A percentile compares a stretch with the other conserved stretches of the same genome.
phyloP scores from a whole-genome alignment of 2,113 vertebrate species.

The Hippopotamus amphibius region DNA sequence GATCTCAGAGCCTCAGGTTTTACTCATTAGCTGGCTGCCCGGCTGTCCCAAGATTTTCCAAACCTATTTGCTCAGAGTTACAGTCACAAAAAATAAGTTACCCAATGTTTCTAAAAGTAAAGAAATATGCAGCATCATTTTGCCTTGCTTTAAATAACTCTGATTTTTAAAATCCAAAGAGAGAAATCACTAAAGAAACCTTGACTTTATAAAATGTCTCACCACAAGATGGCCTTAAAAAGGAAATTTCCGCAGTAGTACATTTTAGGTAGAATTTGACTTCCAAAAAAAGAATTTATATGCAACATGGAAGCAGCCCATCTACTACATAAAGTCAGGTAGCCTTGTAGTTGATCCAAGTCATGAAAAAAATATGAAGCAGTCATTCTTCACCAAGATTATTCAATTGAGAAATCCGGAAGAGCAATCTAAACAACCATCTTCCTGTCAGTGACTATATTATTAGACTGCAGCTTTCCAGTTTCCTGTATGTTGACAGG shows the following conservation, averaged over 20 bases:
- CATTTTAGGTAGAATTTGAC: slow-evolving; percentile 32
- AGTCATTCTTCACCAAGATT: slow-evolving; percentile 56
- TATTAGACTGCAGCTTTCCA: slow-evolving; percentile 56
- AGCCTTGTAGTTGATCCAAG: slow-evolving; percentile 65
- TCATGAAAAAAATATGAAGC: slow-evolving; percentile 69
- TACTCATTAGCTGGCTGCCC: background rate
- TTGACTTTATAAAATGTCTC: slow-evolving; percentile 64
- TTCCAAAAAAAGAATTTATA: slow-evolving; percentile 56
- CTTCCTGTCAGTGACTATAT: slow-evolving; percentile 65
- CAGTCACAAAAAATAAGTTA: slow-evolving; percentile 15
- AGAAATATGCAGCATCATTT: slow-evolving; percentile 6
- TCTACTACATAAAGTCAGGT: slow-evolving; percentile 42
- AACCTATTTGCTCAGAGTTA: slow-evolving; percentile 30
- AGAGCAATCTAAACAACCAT: slow-evolving; percentile 52
- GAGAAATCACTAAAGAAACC: slow-evolving; percentile 48
- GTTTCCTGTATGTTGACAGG: slow-evolving; percentile 56
- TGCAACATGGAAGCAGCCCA: background rate
- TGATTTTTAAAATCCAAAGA: slow-evolving; percentile 48
- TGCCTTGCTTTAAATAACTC: slow-evolving; percentile 29
- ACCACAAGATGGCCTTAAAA: slow-evolving; percentile 69
- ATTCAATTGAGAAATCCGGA: slow-evolving; percentile 66
- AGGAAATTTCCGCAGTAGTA: background rate
- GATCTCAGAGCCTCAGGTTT: background rate
- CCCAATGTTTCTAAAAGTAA: slow-evolving; percentile 18
- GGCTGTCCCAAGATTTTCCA: background rate